Evolutionary conservation across 2,113 vertebrate genomes (phyloP), one percentile per base, ranked within the genome.

Genomic region (Desmodus rotundus): DNA sequence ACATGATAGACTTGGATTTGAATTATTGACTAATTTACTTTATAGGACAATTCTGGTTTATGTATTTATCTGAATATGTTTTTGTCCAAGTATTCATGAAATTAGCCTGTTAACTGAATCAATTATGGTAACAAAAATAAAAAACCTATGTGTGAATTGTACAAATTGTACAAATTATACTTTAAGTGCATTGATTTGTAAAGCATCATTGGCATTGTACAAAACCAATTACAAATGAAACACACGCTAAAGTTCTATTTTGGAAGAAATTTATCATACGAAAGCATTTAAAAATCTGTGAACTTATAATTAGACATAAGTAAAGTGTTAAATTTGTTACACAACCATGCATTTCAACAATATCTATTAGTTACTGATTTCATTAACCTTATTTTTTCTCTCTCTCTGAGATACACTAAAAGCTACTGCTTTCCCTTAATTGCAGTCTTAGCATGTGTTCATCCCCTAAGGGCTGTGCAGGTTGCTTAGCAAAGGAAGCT

Each of bases 401-500:
- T 11, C 11, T 1, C 10, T 89, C 88, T 92, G 63, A 94, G 43
- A 85, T 81, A 22, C 9, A 88, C 58, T 61, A 3, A 93, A 31
- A 95, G 1, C 74, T 68, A 93, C 26, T 90, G 36, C 2, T 96
- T 97, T 33, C 77, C 16, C 61, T 97, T 97, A 52, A 89, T 3
- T 98, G 77, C 43, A 95, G 26, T 85, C 50, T 86, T 85, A 85
- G 13, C 65, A 82, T 87, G 28, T 1, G 65, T 78, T 91, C 92
- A 14, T 95, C 41, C 61, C 83, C 85, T 89, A 94, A 96, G 95
- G 65, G 22, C 10, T 85, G 12, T 74, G 87, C 65, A 86, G 61
- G 52, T 78, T 97, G 85, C 94, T 97, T 96, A 98, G 89, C 1
- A 28, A 97, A 95, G 36, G 16, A 82, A 92, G 86, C 85, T 96